Base-by-base conservation (phyloP, 2,888 invertebrate genomes). In the Therioaphis trifolii region DNA sequence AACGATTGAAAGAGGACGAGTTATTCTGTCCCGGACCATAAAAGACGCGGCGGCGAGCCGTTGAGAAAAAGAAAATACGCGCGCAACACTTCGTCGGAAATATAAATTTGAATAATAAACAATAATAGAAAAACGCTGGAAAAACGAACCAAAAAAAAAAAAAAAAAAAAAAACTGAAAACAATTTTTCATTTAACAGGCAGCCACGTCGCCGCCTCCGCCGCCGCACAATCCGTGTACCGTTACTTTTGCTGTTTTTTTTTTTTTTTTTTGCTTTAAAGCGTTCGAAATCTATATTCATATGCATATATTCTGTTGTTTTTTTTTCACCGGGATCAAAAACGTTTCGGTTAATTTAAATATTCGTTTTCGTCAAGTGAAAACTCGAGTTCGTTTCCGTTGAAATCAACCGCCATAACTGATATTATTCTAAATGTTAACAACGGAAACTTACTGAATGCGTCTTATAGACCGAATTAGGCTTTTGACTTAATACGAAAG, bases 401-500 rank as follows among this genome's bases (percentile, higher is more conserved):
- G 43, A 66, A 66, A 66, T 66, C 21, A 66, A 77, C 63, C 66
- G 11, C 49, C 7, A 35, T 21, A 35, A 21, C 63, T 49, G 21
- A 66, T 66, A 66, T 35, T 77, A 49, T 66, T 35, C 49, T 49
- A 49, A 77, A 66, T 69, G 24, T 79, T 46, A 80, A 80, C 29
- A 46, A 46, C 71, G 9, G 43, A 71, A 80, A 58, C 71, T 71
- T 29, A 43, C 61, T 46, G 69, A 69, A 79, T 55, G 68, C 40
- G 40, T 79, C 43, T 61, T 29, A 29, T 29, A 29, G 58, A 80
- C 40, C 80, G 43, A 80, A 80, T 80, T 71, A 72, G 43, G 61
- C 58, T 43, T 58, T 80, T 61, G 46, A 80, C 71, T 80, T 71
- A 71, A 74, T 74, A 82, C 12, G 82, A 49, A 74, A 61, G 46